Conservation (phyloP, 1,140 invertebrate genomes). For the Hycleus cichorii region DNA sequence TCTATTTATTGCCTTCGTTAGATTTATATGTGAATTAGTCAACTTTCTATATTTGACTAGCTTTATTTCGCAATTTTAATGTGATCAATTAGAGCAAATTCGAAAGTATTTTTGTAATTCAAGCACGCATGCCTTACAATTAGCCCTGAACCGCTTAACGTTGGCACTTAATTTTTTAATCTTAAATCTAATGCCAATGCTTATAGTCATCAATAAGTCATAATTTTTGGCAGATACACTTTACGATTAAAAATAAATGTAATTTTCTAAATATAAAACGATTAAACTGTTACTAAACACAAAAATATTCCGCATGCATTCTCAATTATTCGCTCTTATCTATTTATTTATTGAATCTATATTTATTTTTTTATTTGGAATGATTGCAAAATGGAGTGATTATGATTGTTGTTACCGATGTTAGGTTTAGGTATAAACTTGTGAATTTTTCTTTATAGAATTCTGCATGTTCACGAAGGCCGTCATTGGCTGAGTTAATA, state of each 20-base stretch:
- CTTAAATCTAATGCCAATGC: no score
- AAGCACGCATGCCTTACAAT: neutral
- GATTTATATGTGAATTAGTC: neutral
- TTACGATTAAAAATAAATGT: no score
- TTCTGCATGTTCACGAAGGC: slow-evolving; percentile 66
- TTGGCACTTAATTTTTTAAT: no score
- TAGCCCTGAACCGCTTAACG: neutral
- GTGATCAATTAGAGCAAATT: neutral
- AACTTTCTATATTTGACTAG: slow-evolving; percentile 4
- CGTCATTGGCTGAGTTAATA: slow-evolving; percentile 88
- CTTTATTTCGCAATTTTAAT: slow-evolving; percentile 2
- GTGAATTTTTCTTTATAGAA: slow-evolving; percentile 47
- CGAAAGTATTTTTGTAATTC: neutral
- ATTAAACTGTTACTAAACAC: no score
- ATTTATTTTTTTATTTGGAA: neutral
- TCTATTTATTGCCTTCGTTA: no score
- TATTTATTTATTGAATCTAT: slow-evolving; percentile 2
- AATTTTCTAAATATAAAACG: no score
- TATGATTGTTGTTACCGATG: slow-evolving; percentile 11
- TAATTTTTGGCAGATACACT: no score
- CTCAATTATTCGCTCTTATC: slow-evolving; percentile 10
- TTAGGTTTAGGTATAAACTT: slow-evolving; percentile 12
- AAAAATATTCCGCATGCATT: no score
- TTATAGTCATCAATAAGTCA: no score
- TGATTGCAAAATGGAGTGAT: slow-evolving; percentile 13